phyloP scores from a whole-genome alignment of 2,888 invertebrate species.

The Crepidodera aurea region DNA sequence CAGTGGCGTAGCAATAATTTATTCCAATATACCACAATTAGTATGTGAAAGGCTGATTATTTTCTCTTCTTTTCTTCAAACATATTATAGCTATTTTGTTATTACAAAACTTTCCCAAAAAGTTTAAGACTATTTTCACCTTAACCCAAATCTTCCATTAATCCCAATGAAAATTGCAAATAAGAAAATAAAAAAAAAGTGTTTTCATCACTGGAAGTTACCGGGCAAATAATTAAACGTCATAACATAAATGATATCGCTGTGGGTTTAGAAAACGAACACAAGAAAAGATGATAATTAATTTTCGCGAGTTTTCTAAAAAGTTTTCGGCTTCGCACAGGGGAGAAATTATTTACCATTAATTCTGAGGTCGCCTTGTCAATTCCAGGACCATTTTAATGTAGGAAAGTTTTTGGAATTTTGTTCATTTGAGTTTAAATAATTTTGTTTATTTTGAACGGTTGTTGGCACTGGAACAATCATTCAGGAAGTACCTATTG shows the following conservation, averaged over 20 bases:
- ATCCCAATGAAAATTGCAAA: too few species aligned
- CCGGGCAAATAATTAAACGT: background rate
- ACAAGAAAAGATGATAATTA: constrained; percentile 2
- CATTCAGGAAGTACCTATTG: too few species aligned
- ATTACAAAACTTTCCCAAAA: too few species aligned
- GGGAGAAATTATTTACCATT: background rate
- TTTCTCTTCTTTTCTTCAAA: too few species aligned
- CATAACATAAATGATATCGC: background rate
- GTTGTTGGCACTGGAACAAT: too few species aligned
- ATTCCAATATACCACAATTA: too few species aligned
- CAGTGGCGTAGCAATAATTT: too few species aligned
- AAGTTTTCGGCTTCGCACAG: background rate
- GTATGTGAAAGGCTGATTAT: too few species aligned
- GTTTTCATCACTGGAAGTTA: background rate
- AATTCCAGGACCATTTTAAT: background rate
- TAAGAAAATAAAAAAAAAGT: background rate
- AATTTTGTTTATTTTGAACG: background rate
- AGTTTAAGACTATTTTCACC: too few species aligned
- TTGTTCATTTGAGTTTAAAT: too few species aligned
- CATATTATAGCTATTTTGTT: too few species aligned
- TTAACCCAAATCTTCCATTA: too few species aligned
- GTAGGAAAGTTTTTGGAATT: background rate
- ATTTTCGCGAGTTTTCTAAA: background rate
- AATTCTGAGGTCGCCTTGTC: background rate
- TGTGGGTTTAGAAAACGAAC: background rate